A percentile compares a stretch with the other conserved stretches of the same genome.
Conservation (phyloP, 2,888 invertebrate species). For the Rhamphomyia laevipes region DNA sequence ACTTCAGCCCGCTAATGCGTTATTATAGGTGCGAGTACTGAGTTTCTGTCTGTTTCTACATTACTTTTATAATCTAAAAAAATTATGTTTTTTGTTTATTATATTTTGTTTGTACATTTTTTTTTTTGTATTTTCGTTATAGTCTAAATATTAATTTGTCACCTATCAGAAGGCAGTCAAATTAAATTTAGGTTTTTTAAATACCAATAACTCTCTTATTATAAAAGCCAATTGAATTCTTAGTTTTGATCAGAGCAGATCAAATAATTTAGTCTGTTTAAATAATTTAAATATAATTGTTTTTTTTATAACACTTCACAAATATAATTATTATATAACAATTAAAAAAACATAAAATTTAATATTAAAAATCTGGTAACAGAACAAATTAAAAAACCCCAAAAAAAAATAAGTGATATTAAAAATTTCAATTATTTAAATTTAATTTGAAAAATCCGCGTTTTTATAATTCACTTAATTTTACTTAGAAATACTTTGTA, state of each 20-base stretch:
- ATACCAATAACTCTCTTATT: slow-evolving; percentile 16
- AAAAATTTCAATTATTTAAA: too few relatives aligned
- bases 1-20: not conserved
- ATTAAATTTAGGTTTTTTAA: slow-evolving; percentile 4
- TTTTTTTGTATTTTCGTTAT: not conserved
- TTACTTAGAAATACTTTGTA: too few relatives aligned
- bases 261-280: not conserved
- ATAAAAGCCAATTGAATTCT: slow-evolving; percentile 19
- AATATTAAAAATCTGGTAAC: too few relatives aligned
- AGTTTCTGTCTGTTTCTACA: not conserved
- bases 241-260: slow-evolving; percentile 16
- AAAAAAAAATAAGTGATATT: too few relatives aligned
- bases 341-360: too few relatives aligned
- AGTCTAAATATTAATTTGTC: not conserved
- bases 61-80: not conserved
- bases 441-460: too few relatives aligned
- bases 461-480: too few relatives aligned
- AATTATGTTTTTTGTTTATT: not conserved
- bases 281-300: too few relatives aligned
- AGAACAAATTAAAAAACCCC: too few relatives aligned
- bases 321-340: too few relatives aligned
- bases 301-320: too few relatives aligned
- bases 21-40: not conserved
- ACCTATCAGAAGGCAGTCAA: not conserved
- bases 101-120: not conserved